Percentiles rank a stretch among this genome's conserved stretches.
Conservation (phyloP, 2,888 invertebrate species). For the Meteorus colon region DNA sequence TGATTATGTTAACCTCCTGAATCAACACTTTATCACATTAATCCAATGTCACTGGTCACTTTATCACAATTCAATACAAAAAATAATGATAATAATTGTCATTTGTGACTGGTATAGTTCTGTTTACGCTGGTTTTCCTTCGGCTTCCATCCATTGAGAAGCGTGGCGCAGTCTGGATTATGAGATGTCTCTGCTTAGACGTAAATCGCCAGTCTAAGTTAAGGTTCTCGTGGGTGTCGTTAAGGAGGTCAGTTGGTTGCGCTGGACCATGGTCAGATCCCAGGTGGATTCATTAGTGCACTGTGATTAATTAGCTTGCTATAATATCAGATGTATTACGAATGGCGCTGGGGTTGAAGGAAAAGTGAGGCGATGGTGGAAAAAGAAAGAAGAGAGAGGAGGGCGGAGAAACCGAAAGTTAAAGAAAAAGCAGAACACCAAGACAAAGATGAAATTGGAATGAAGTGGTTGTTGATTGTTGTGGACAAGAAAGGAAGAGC, state of each 20-base stretch:
- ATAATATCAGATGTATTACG: slow-evolving; percentile 37
- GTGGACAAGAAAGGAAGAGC: neutral
- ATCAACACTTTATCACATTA: neutral
- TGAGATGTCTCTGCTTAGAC: neutral
- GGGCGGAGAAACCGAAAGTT: neutral
- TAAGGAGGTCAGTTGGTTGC: slow-evolving; percentile 37
- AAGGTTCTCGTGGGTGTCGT: slow-evolving; percentile 51
- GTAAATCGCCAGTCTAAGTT: slow-evolving; percentile 18
- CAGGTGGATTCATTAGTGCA: slow-evolving; percentile 49
- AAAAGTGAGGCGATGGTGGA: slow-evolving; percentile 7
- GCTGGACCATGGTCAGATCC: slow-evolving; percentile 36
- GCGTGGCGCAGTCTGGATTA: neutral
- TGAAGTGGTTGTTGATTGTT: slow-evolving; percentile 11
- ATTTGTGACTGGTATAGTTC: too few relatives aligned
- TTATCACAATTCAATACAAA: neutral
- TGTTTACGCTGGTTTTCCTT: neutral
- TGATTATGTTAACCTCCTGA: neutral
- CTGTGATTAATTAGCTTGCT: slow-evolving; percentile 53
- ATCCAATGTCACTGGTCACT: neutral
- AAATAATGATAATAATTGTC: too few relatives aligned
- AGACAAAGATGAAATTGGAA: neutral
- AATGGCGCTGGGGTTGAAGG: slow-evolving; percentile 37
- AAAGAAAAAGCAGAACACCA: neutral
- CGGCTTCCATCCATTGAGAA: neutral
- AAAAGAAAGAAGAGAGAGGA: neutral